Evolutionary conservation across 2,797 vertebrate genomes (phyloP).

Genomic region (Protosalanx chinensis): DNA sequence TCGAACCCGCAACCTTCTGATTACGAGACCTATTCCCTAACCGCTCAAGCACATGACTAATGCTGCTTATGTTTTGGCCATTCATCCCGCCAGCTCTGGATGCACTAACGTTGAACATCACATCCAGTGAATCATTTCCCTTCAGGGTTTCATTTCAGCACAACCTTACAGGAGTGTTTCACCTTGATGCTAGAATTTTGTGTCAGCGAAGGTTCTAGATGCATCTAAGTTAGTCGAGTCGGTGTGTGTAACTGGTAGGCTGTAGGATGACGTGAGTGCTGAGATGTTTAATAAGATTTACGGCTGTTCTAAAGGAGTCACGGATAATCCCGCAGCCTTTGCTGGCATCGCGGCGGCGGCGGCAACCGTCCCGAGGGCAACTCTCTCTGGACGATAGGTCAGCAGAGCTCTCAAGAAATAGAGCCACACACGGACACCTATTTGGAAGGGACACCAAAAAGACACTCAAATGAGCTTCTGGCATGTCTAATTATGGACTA

Average conservation of each 20-base stretch:
- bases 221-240: background rate
- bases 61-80: no score
- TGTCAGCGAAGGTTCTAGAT: background rate
- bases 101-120: no score
- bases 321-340: conserved; percentile 56
- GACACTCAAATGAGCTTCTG: conserved; percentile 40
- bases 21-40: no score
- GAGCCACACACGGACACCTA: conserved; percentile 1
- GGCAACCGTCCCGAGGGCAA: background rate
- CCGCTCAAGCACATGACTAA: no score
- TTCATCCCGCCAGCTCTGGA: no score
- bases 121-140: no score
- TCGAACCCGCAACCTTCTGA: no score
- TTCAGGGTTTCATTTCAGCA: no score
- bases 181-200: no score
- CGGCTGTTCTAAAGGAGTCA: conserved; percentile 67
- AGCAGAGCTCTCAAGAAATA: no score
- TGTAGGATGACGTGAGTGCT: conserved; percentile 17
- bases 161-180: no score
- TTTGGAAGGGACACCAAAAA: conserved; percentile 31
- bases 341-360: conserved; percentile 13
- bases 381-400: no score
- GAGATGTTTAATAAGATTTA: conserved; percentile 63
- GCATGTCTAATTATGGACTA: conserved; percentile 34
- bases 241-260: background rate